A percentile compares a stretch with the other conserved stretches of the same genome.
Evolutionary conservation across 2,888 invertebrate species (phyloP).

Genomic region (Scaeva pyrastri): DNA sequence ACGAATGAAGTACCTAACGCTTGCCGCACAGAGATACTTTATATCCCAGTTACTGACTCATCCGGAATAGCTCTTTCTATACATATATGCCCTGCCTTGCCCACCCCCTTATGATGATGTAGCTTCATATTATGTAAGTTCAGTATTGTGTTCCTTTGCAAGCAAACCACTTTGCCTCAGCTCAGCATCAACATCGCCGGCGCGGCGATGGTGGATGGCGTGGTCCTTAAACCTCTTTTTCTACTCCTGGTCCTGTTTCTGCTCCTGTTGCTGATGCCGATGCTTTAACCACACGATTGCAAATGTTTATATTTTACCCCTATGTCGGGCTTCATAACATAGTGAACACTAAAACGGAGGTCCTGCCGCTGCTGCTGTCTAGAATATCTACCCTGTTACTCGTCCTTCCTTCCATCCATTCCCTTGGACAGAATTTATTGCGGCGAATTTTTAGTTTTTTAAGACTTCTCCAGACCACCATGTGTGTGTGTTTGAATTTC

Average conservation of each 20-base stretch:
- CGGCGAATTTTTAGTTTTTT: slow-evolving; percentile 62
- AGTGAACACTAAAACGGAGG: slow-evolving; percentile 12
- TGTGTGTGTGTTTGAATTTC: neutral
- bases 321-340: slow-evolving; percentile 27
- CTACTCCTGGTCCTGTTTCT: no score
- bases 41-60: slow-evolving; percentile 64
- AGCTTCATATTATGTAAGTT: neutral
- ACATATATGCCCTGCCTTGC: neutral
- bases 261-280: no score
- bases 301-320: slow-evolving; percentile 67
- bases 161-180: slow-evolving; percentile 53
- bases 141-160: neutral
- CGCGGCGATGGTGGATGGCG: no score
- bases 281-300: slow-evolving; percentile 53
- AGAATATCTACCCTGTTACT: neutral
- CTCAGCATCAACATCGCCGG: slow-evolving; percentile 33
- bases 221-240: slow-evolving; percentile 4
- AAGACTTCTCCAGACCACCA: slow-evolving; percentile 44
- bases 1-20: slow-evolving; percentile 63
- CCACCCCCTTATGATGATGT: slow-evolving; percentile 12
- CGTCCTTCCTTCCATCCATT: neutral
- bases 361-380: neutral
- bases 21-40: slow-evolving; percentile 50
- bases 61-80: slow-evolving; percentile 35
- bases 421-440: slow-evolving; percentile 61